These are phyloP conservation scores for Oryctes rhinoceros DNA, from an alignment of 1,140 invertebrate species.

Conservation along the genomic window DNA sequence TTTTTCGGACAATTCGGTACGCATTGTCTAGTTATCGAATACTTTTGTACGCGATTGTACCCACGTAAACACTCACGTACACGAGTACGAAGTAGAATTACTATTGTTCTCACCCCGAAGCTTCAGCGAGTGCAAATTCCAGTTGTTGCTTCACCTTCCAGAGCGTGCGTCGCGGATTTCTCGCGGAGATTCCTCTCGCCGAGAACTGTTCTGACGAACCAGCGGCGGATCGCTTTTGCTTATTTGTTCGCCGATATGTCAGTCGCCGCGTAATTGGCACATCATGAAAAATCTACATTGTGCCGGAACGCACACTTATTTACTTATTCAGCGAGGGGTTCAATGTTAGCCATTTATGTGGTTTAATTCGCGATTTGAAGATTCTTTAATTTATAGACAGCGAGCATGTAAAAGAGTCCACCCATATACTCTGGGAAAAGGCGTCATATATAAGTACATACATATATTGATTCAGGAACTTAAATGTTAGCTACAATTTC, in stretches of 20 bases:
- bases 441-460: neutral
- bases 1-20: too few relatives aligned
- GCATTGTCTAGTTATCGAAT: too few relatives aligned
- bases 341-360: neutral
- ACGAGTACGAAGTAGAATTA: constrained; percentile 34
- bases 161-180: neutral
- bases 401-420: too few relatives aligned
- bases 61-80: neutral
- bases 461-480: too few relatives aligned
- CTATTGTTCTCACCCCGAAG: constrained; percentile 39
- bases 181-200: neutral
- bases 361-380: neutral
- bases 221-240: neutral
- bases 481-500: too few relatives aligned
- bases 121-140: constrained; percentile 23
- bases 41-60: too few relatives aligned
- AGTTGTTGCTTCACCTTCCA: neutral
- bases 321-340: neutral
- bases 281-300: neutral
- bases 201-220: neutral
- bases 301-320: neutral
- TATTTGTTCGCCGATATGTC: neutral
- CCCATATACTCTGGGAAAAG: neutral
- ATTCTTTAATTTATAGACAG: neutral
- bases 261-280: neutral